Evolutionary conservation across 2,113 vertebrate genomes (phyloP).

Genomic region (Sceloporus undulatus): DNA sequence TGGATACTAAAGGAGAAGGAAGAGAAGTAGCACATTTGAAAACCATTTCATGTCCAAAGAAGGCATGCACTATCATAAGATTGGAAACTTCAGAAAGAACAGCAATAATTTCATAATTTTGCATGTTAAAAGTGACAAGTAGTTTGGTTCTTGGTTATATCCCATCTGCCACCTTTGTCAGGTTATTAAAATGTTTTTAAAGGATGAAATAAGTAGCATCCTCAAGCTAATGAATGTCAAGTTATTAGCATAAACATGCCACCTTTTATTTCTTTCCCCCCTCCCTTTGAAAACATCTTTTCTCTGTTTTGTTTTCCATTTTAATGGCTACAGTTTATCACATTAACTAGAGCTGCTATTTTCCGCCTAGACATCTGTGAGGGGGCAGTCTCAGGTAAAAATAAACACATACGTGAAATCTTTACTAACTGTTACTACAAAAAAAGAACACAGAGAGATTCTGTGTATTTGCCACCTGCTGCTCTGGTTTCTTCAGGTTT

Average conservation of each 20-base stretch:
- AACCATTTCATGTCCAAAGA: background rate
- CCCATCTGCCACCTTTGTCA: slow-evolving; percentile 58
- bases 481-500: slow-evolving; percentile 3
- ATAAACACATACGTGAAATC: slow-evolving; percentile 41
- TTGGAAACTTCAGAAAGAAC: background rate
- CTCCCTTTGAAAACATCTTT: slow-evolving; percentile 48
- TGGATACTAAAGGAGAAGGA: background rate
- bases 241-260: slow-evolving; percentile 55
- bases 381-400: slow-evolving; percentile 39
- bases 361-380: slow-evolving; percentile 33
- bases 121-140: slow-evolving; percentile 44
- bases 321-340: slow-evolving; percentile 66
- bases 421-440: background rate
- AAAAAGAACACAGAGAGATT: background rate
- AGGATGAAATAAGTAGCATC: slow-evolving; percentile 51
- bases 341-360: slow-evolving; percentile 58
- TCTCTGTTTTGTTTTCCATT: slow-evolving; percentile 56
- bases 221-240: slow-evolving; percentile 55
- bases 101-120: background rate
- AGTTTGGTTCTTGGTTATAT: slow-evolving; percentile 38
- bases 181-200: slow-evolving; percentile 49
- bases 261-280: slow-evolving; percentile 65
- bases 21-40: background rate
- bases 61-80: background rate
- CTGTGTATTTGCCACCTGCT: slow-evolving; percentile 17